Evolutionary conservation across 2,888 invertebrate species (phyloP), one percentile per base, ranked within the genome.

Genomic region (Phaonia tiefii): DNA sequence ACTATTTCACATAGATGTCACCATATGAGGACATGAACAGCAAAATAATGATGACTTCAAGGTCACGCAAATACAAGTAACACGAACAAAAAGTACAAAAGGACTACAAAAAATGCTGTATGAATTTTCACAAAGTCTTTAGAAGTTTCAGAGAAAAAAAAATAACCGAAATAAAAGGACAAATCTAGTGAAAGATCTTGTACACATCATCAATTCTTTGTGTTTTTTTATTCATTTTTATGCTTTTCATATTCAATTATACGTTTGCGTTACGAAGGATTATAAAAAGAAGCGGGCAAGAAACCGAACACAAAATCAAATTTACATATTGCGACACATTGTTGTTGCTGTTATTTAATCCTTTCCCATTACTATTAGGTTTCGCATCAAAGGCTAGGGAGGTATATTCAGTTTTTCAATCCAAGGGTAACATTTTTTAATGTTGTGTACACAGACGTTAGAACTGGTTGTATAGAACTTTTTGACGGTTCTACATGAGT

Each of bases 161-260:
- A 7, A 4, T 10, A 20, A 49, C 15, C 17, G 17, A 15, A 46
- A 15, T 1, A 15, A 13, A 15, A 15, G 46, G 20, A 49, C 20
- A 49, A 20, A 49, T 20, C 49, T 5, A 10, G 10, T 2, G 8
- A 20, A 15, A 49, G 20, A 5, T 49, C 49, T 15, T 49, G 20
- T 49, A 4, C 8, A 7, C 20, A 17, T 7, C 4, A 49, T 49
- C 17, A 49, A 49, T 49, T 20, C 20, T 49, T 49, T 49, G 49
- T 49, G 20, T 20, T 1, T n/a, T n/a, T n/a, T n/a, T n/a, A n/a
- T n/a, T n/a, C n/a, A n/a, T n/a, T n/a, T n/a, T n/a, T n/a, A n/a
- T n/a, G n/a, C n/a, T 49, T 46, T 46, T 49, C 7, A 20, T 11
- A 17, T 49, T 49, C 49, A 49, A 49, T n/a, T n/a, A n/a, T n/a